Evolutionary conservation across 2,797 vertebrate genomes (phyloP), one percentile per base, ranked within the genome.

Genomic region (Vultur gryphus): DNA sequence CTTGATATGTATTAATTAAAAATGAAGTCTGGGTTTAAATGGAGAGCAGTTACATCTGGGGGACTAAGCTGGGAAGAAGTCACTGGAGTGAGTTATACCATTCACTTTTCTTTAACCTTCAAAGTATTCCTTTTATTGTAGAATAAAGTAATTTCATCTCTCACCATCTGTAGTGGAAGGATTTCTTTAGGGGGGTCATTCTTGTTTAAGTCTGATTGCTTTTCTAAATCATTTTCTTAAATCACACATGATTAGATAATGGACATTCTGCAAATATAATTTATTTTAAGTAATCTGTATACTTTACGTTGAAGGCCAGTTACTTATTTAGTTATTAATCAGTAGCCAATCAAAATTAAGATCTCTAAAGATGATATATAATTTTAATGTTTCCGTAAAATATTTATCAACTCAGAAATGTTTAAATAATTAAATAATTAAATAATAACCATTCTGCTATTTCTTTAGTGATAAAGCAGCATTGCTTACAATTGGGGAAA

Each of bases 1-100:
- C 44, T 85, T 95, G 87, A 96, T 94, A 88, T n/a, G 28, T 91
- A 93, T 95, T 89, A 96, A 96, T 96, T 96, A 95, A 93, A 96
- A 97, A 94, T 91, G 61, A 95, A 95, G 78, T 70, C 61, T 86
- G 28, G 31, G 23, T 84, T 96, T 96, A 71, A 91, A 89, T 46
- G 41, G 83, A 91, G 75, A 89, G 35, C 26, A 75, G 61, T 92
- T 94, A 44, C 28, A 80, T 86, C 89, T 93, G 71, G 72, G 24
- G 41, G 77, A 95, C 35, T 79, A 93, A 91, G n/a, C 24, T 77
- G 28, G 26, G 37, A 91, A 94, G 82, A 94, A 92, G 61, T 90
- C 83, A 93, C 41, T 51, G 21, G 35, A 87, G 19, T 95, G 77
- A 89, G 44, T 85, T 90, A 91, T 66, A 73, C 23, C 6, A 58